These are phyloP conservation scores for Tetramorium alpestre DNA, from an alignment of 1,140 invertebrate species.

Conservation along the genomic window DNA sequence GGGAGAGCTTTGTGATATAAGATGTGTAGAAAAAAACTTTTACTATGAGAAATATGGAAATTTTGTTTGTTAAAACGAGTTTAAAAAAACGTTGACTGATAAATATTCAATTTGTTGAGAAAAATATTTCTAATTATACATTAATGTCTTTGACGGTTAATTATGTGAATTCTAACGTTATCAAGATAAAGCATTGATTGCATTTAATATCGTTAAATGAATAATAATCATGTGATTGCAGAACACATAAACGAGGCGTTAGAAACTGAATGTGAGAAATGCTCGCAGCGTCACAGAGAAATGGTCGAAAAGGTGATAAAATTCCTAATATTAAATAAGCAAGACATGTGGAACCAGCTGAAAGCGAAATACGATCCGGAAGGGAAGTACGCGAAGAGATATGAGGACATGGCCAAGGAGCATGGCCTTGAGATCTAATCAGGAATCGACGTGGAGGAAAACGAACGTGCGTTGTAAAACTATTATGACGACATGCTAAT, in stretches of 20 bases:
- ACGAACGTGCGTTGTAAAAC: neutral
- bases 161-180: neutral
- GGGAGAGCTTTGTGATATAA: neutral
- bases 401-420: slow-evolving; percentile 85
- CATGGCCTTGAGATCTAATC: slow-evolving; percentile 54
- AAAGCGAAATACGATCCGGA: slow-evolving; percentile 88
- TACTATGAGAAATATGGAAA: neutral
- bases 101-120: neutral
- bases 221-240: slow-evolving; percentile 69
- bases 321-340: slow-evolving; percentile 86
- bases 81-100: neutral
- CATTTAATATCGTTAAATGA: neutral
- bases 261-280: slow-evolving; percentile 88
- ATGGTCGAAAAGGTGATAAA: slow-evolving; percentile 86
- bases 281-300: slow-evolving; percentile 87
- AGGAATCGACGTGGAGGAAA: neutral
- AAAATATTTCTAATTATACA: neutral
- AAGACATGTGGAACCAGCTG: slow-evolving; percentile 86
- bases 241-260: slow-evolving; percentile 88
- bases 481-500: neutral
- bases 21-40: neutral
- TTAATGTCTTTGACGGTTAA: neutral
- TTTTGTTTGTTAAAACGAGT: neutral
- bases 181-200: neutral
- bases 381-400: slow-evolving; percentile 86